These are phyloP conservation scores for Catocala nupta DNA, from an alignment of 2,888 invertebrate genomes.

Conservation along the genomic window DNA sequence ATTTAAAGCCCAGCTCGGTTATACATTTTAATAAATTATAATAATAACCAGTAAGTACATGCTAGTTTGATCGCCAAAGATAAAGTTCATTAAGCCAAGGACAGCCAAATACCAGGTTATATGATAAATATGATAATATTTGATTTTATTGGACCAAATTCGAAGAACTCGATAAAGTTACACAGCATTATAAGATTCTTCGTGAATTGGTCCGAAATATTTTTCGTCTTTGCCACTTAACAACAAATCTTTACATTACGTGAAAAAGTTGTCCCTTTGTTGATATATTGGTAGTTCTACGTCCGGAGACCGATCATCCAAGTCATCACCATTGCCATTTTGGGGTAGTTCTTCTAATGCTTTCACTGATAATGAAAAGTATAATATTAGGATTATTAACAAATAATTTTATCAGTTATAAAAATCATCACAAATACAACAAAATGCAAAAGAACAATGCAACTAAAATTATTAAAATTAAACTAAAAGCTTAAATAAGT, in stretches of 20 bases:
- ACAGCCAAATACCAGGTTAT: conserved; percentile 23
- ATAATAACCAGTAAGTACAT: conserved; percentile 4
- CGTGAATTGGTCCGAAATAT: background rate
- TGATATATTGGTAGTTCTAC: conserved; percentile 94
- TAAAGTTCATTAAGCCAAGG: conserved; percentile 16
- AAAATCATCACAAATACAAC: conserved; percentile 43
- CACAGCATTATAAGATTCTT: background rate
- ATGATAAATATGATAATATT: background rate
- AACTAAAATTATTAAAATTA: conserved; percentile 52
- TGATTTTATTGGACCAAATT: conserved; percentile 1
- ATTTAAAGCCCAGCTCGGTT: conserved; percentile 60
- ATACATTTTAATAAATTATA: conserved; percentile 23
- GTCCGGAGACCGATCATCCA: conserved; percentile 92
- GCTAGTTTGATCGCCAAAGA: conserved; percentile 10
- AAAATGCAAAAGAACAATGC: conserved; percentile 64
- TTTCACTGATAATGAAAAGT: conserved; percentile 86
- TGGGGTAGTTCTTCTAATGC: conserved; percentile 91
- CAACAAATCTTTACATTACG: conserved; percentile 64
- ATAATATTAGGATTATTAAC: conserved; percentile 21
- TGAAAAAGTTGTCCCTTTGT: conserved; percentile 94
- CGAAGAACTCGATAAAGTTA: background rate
- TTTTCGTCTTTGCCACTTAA: background rate
- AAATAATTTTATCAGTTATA: conserved; percentile 12
- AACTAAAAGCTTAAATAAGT: conserved; percentile 40
- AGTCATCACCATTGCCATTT: conserved; percentile 87